Evolutionary conservation across 2,797 vertebrate genomes (phyloP).

Genomic region (Rhynchotus rufescens): DNA sequence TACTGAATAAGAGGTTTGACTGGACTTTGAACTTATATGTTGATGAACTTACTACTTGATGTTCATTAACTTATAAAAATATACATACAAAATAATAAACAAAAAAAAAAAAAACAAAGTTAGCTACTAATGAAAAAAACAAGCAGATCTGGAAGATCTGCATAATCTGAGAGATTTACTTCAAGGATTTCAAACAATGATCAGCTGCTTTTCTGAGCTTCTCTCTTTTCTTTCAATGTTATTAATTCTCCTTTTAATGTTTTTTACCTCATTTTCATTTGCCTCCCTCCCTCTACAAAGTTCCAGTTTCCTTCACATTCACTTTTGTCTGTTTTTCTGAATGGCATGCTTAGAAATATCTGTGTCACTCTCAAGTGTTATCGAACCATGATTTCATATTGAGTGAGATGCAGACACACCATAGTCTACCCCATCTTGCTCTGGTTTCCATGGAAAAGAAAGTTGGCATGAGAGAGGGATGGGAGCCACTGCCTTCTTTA

Average conservation of each 20-base stretch:
- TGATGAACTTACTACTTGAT: no score
- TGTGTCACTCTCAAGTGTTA: neutral
- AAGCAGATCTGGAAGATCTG: neutral
- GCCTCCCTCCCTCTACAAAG: neutral
- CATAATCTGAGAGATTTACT: neutral
- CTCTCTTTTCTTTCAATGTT: neutral
- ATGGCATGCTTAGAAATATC: neutral
- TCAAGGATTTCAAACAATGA: neutral
- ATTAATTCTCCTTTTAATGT: neutral
- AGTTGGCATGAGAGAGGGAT: neutral
- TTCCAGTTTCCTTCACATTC: neutral
- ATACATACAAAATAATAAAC: no score
- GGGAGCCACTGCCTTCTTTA: neutral
- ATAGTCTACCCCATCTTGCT: neutral
- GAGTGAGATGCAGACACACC: neutral
- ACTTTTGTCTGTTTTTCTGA: neutral
- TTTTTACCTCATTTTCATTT: neutral
- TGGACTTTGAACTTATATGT: neutral
- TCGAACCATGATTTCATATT: neutral
- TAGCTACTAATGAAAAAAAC: neutral
- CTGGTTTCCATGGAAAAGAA: neutral
- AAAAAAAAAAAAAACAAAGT: no score
- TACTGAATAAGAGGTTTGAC: neutral
- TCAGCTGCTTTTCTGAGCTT: neutral
- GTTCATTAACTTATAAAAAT: no score